Percentiles rank a stretch among this genome's conserved stretches.
These are phyloP conservation scores for Sinocyclocheilus anophthalmus DNA, from an alignment of 2,113 vertebrate genomes.

Conservation along the genomic window DNA sequence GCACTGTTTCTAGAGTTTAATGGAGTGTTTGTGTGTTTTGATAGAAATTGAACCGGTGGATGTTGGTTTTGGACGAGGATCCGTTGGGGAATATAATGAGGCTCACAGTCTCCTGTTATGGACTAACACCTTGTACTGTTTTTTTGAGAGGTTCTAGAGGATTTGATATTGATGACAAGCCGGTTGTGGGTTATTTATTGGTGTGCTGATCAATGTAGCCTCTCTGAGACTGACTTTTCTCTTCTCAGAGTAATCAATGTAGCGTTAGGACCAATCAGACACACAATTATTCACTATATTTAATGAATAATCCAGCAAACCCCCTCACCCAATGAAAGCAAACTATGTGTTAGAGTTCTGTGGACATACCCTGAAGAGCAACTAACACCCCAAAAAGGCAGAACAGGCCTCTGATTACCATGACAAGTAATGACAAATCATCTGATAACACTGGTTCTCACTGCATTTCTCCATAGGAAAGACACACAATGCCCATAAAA, in stretches of 20 bases:
- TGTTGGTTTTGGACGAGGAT: neutral
- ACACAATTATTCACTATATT: too few species aligned
- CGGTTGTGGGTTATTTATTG: constrained; percentile 17
- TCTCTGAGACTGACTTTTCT: neutral
- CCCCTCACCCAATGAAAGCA: too few species aligned
- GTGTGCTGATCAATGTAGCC: constrained; percentile 17
- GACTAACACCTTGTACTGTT: neutral
- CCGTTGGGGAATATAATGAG: neutral
- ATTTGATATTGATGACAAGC: constrained; percentile 3
- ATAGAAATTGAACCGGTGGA: constrained; percentile 12
- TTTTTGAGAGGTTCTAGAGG: neutral
- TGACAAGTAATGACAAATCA: too few species aligned
- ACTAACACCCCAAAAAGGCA: too few species aligned
- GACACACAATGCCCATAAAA: too few species aligned
- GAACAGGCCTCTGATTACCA: too few species aligned
- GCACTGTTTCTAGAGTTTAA: neutral
- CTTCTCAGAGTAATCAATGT: neutral
- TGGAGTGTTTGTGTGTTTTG: constrained; percentile 16
- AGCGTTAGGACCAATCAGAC: too few species aligned
- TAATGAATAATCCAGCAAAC: too few species aligned
- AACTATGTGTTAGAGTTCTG: too few species aligned
- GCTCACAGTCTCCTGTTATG: neutral
- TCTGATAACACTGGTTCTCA: too few species aligned
- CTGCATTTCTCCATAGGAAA: too few species aligned
- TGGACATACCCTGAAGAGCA: too few species aligned